Base-by-base conservation (phyloP, 1,140 invertebrate species). In the Zaprionus ornatus region DNA sequence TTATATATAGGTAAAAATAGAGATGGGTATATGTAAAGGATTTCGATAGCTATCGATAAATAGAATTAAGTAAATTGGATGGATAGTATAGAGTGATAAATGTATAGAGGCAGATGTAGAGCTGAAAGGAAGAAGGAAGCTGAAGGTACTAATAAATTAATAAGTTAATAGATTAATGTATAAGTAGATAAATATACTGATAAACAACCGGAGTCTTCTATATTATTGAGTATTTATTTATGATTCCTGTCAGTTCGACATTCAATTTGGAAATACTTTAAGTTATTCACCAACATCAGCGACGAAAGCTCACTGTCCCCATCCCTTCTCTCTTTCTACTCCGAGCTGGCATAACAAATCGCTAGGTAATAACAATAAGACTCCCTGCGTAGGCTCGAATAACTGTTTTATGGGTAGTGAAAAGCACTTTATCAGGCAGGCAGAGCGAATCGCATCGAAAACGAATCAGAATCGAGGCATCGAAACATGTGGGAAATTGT, bases 321-420 rank as follows among this genome's bases (percentile, higher is more conserved):
- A 5, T 12, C 5, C 5, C n/a, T 17, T 3, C 45, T 19, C n/a
- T 9, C 17, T 17, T 13, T 10, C 21, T 0, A 2, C 17, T 13
- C 0, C 4, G 3, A 12, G 9, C 45, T 10, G 4, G 19, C 0
- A 10, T 50, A 50, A 50, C 45, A 50, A 50, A 50, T 54, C 32
- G 61, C n/a, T 42, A 29, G 63, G 63, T 55, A 55, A 65, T 65
- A 65, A 65, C 63, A 65, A 65, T 65, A 65, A 59, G 57, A 60
- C 4, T 21, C 19, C 10, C 57, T 19, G 45, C 23, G 29, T 37
- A 23, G 23, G 12, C n/a, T 65, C 50, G 21, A 63, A 57, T 45
- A 45, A 70, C 29, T 54, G 10, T 69, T 62, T 63, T 57, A 74
- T 63, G 57, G 59, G n/a, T 32, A 48, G 65, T 55, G 48, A 10